These are phyloP conservation scores for Metacarcinus magister DNA, from an alignment of 2,888 invertebrate genomes.

Conservation along the genomic window DNA sequence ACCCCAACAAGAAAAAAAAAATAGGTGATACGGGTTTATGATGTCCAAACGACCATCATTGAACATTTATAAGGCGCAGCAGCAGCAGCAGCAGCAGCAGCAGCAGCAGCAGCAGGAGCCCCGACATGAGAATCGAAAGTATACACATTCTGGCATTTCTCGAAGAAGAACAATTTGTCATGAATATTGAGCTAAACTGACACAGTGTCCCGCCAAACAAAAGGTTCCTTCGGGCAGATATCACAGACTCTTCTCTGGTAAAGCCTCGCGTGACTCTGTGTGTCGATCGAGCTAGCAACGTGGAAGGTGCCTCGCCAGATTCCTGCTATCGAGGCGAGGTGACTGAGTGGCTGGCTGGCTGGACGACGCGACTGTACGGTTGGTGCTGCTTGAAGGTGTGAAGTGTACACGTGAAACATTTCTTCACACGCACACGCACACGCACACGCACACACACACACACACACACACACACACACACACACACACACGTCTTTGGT, in stretches of 20 bases:
- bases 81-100: background rate
- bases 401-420: background rate
- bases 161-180: background rate
- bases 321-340: background rate
- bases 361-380: background rate
- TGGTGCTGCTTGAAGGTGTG: background rate
- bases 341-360: background rate
- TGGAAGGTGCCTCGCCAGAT: background rate
- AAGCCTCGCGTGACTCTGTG: background rate
- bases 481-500: background rate
- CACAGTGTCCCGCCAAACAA: background rate
- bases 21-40: too few relatives aligned
- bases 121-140: background rate
- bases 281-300: background rate
- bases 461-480: background rate
- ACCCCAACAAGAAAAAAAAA: too few relatives aligned
- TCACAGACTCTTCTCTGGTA: background rate
- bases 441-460: background rate
- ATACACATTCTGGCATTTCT: background rate
- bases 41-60: too few relatives aligned
- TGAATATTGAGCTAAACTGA: background rate
- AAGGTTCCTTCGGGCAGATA: background rate
- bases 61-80: too few relatives aligned
- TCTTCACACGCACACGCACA: background rate
- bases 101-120: background rate